phyloP scores from a whole-genome alignment of 2,888 invertebrate species.

The Caenorhabditis doughertyi region DNA sequence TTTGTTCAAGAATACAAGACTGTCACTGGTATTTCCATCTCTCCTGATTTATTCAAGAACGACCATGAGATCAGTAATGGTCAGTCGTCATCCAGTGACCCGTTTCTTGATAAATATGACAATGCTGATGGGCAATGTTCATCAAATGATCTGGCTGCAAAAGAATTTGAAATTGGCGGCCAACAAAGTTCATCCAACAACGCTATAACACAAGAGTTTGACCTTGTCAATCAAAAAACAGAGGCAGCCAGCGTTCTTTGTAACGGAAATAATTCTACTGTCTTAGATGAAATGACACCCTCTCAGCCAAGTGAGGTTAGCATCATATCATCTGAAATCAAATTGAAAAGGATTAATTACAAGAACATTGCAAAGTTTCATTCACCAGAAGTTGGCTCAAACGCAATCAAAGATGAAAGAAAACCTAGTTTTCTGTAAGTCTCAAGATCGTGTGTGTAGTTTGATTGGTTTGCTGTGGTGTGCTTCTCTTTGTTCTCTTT shows the following conservation, averaged over 20 bases:
- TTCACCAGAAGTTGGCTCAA: not conserved
- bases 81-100: not conserved
- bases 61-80: not conserved
- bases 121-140: not conserved
- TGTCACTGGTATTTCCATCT: not conserved
- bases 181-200: not conserved
- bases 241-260: too few species aligned
- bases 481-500: not conserved
- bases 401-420: not conserved
- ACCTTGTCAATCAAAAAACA: not conserved
- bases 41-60: not conserved
- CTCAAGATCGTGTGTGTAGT: not conserved
- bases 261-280: not conserved
- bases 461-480: not conserved
- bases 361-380: conserved; percentile 11
- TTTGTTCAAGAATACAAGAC: not conserved
- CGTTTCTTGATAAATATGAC: not conserved
- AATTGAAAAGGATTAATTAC: not conserved
- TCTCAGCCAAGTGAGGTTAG: not conserved
- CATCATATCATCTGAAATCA: not conserved
- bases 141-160: not conserved
- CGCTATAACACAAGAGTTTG: not conserved
- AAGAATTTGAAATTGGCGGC: too few species aligned
- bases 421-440: not conserved
- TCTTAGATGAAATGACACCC: not conserved